Conservation (phyloP, 2,888 invertebrate species). For the Odontocerum albicorne region DNA sequence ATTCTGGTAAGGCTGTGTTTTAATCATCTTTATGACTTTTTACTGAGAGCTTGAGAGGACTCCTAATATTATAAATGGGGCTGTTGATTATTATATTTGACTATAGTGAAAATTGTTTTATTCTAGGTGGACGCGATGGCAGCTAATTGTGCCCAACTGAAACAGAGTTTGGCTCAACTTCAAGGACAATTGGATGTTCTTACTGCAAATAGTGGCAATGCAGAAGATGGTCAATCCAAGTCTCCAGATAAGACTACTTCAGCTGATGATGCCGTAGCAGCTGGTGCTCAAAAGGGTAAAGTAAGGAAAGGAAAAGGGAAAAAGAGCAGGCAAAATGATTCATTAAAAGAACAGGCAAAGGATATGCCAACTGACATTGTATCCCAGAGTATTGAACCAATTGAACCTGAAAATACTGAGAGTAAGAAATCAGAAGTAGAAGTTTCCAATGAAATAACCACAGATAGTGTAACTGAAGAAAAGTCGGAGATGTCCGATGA, state of each 20-base stretch:
- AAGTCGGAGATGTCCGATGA: too few species aligned
- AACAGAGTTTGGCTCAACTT: conserved; percentile 60
- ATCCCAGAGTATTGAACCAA: background rate
- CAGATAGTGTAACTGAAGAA: too few species aligned
- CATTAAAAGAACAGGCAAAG: background rate
- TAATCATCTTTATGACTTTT: too few species aligned
- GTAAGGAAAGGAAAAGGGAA: conserved; percentile 35
- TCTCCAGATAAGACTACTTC: conserved; percentile 38
- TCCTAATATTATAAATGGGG: too few species aligned
- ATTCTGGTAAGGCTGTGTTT: too few species aligned
- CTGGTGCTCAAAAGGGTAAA: conserved; percentile 24
- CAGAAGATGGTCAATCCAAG: conserved; percentile 36
- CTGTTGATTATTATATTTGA: background rate
- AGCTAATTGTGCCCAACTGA: conserved; percentile 60
- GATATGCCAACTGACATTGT: background rate
- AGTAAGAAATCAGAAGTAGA: too few species aligned
- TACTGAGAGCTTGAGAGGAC: too few species aligned
- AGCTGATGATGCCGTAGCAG: conserved; percentile 6
- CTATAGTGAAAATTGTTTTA: too few species aligned
- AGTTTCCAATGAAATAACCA: too few species aligned
- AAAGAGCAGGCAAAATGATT: conserved; percentile 39
- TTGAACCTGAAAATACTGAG: background rate
- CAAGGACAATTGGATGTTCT: conserved; percentile 59
- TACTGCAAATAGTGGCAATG: conserved; percentile 40
- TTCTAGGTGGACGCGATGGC: conserved; percentile 61